Percentiles rank a stretch among this genome's conserved stretches.
These are phyloP conservation scores for Drosophila atripex DNA, from an alignment of 2,888 invertebrate species.

Conservation along the genomic window DNA sequence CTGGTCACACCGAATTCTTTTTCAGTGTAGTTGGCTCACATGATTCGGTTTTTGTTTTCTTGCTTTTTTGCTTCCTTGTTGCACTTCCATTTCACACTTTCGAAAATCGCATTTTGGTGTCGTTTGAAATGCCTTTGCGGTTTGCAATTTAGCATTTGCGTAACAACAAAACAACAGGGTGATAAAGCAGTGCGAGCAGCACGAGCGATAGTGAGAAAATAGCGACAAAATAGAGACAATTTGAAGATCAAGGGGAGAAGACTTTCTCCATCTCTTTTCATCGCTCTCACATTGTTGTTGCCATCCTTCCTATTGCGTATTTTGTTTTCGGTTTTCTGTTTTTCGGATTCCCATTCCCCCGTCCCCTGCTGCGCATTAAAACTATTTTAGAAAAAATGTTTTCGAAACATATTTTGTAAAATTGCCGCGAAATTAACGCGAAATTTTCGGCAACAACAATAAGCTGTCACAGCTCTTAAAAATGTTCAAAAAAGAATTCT, in stretches of 20 bases:
- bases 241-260: not conserved
- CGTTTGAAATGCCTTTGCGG: conserved; percentile 32
- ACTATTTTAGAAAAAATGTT: conserved; percentile 27
- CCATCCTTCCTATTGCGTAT: conserved; percentile 57
- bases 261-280: conserved; percentile 14
- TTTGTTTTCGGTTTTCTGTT: conserved; percentile 57
- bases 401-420: conserved; percentile 64
- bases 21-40: conserved; percentile 48
- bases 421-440: conserved; percentile 67
- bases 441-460: conserved; percentile 48
- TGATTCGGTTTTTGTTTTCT: conserved; percentile 28
- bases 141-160: conserved; percentile 61
- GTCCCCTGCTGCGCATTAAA: conserved; percentile 10
- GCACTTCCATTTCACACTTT: conserved; percentile 61
- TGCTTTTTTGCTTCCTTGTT: conserved; percentile 35
- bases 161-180: conserved; percentile 44
- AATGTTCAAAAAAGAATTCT: conserved; percentile 58
- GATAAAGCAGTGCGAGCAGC: conserved; percentile 22
- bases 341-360: not conserved
- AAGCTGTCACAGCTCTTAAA: conserved; percentile 35
- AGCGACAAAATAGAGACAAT: not conserved
- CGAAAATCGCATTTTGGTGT: conserved; percentile 53
- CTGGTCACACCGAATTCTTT: not conserved
- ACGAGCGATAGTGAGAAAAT: not conserved
- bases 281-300: conserved; percentile 1